Percentiles rank a stretch among this genome's conserved stretches.
These are phyloP conservation scores for Theristicus caerulescens DNA, from an alignment of 2,113 vertebrate species.

Conservation along the genomic window DNA sequence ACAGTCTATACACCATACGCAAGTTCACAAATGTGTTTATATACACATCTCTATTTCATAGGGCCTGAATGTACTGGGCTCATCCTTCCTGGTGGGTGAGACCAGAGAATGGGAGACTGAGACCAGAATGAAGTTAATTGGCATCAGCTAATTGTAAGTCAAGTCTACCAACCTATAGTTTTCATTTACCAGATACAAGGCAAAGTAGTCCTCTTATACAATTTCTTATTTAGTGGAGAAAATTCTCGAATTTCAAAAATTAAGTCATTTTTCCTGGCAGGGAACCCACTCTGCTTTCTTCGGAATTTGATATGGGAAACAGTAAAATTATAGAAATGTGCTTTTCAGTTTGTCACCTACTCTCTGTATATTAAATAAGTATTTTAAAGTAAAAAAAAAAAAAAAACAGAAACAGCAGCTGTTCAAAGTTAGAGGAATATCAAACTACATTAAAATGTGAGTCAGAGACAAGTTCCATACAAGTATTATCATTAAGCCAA, in stretches of 20 bases:
- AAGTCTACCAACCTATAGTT: background rate
- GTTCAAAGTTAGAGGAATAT: background rate
- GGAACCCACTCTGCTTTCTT: background rate
- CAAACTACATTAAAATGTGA: background rate
- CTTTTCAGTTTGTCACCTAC: background rate
- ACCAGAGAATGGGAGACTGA: background rate
- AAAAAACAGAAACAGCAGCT: background rate
- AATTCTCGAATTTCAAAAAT: background rate
- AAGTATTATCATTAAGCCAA: background rate
- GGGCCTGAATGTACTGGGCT: background rate
- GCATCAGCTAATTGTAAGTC: background rate
- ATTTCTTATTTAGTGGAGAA: background rate
- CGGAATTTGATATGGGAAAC: background rate
- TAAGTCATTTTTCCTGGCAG: background rate
- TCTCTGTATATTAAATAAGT: background rate
- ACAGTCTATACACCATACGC: accelerated
- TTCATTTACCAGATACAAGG: background rate
- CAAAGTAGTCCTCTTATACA: background rate
- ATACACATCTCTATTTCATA: background rate
- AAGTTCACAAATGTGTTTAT: background rate
- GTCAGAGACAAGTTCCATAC: background rate
- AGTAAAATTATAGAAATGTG: background rate
- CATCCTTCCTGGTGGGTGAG: background rate
- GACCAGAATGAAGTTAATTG: background rate
- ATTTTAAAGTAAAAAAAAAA: background rate